These are phyloP conservation scores for Dryobates pubescens DNA, from an alignment of 2,797 vertebrate genomes.

Conservation along the genomic window DNA sequence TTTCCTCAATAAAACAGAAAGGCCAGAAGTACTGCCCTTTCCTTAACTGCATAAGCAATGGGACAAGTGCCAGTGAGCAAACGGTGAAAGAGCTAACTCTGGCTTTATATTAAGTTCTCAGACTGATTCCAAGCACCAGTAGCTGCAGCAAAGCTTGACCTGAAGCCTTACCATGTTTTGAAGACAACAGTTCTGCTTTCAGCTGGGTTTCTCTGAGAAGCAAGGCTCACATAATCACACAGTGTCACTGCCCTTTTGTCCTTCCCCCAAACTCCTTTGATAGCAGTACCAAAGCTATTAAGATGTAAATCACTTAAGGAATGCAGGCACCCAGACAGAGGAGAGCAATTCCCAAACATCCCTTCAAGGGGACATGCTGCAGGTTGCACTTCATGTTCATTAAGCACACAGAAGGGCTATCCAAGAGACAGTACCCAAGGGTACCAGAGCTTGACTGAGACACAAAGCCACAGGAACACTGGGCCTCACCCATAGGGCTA, in stretches of 20 bases:
- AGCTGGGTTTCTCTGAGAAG: background rate
- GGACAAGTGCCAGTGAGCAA: background rate
- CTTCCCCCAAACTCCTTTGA: background rate
- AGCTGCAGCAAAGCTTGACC: background rate
- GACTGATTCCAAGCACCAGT: background rate
- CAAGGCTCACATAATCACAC: background rate
- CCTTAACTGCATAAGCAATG: background rate
- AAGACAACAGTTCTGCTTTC: background rate
- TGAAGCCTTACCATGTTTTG: background rate
- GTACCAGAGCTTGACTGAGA: background rate
- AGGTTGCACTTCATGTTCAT: background rate
- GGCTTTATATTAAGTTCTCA: background rate
- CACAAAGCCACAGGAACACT: accelerated
- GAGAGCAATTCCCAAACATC: background rate
- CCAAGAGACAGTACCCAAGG: background rate
- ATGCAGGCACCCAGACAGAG: background rate
- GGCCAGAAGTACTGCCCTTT: background rate
- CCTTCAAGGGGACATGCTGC: accelerated
- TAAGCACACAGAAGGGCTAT: background rate
- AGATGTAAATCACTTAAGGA: background rate
- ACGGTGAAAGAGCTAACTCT: background rate
- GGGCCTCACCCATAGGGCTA: accelerated
- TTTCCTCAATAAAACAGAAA: background rate
- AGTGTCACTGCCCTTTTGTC: background rate
- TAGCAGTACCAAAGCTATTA: background rate